Percentiles rank a stretch among this genome's conserved stretches.
phyloP scores from a whole-genome alignment of 2,113 vertebrate species.

The Sminthopsis crassicaudata region DNA sequence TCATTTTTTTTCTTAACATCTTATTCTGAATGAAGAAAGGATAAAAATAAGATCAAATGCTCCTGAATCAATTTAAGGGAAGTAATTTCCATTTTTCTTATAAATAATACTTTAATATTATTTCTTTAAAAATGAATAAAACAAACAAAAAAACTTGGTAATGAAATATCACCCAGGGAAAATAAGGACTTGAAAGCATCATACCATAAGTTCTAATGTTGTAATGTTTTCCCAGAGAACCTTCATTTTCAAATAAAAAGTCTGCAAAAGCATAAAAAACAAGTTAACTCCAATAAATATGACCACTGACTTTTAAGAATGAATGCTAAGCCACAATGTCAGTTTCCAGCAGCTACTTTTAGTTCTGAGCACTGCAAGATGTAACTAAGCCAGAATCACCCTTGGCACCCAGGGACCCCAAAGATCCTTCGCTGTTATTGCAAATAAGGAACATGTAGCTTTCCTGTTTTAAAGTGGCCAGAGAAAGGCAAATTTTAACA shows the following conservation, averaged over 20 bases:
- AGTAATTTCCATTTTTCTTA: background rate
- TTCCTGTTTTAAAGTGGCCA: background rate
- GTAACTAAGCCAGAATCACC: slow-evolving; percentile 83
- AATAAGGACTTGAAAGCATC: background rate
- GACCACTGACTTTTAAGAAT: background rate
- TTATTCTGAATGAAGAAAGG: background rate
- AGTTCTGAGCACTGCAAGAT: slow-evolving; percentile 24
- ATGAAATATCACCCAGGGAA: background rate
- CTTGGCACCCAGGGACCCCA: slow-evolving; percentile 92
- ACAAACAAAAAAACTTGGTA: background rate
- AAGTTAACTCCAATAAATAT: background rate
- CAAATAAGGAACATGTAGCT: slow-evolving; percentile 61
- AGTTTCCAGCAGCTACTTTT: slow-evolving; percentile 50
- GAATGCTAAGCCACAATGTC: background rate
- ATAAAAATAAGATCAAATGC: background rate
- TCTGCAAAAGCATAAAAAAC: background rate
- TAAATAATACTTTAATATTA: background rate
- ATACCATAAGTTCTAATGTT: background rate
- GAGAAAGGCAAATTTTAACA: background rate
- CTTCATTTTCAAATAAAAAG: background rate
- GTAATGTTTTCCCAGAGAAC: background rate
- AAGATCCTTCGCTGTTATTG: slow-evolving; percentile 84
- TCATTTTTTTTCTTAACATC: background rate
- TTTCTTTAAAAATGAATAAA: background rate
- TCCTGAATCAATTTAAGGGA: background rate